Conservation (phyloP, 1,140 invertebrate species). For the Potamilus streckersoni region DNA sequence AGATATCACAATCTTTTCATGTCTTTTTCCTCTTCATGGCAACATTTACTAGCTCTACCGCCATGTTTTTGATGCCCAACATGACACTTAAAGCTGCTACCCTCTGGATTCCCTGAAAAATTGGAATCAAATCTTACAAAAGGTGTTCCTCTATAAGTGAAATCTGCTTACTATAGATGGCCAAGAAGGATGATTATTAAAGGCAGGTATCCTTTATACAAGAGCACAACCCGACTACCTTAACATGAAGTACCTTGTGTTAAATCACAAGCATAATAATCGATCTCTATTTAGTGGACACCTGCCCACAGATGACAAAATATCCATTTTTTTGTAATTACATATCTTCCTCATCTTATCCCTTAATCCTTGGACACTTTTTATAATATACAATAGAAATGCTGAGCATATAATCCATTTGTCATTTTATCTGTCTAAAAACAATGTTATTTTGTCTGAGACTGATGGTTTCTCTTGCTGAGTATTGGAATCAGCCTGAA, state of each 20-base stretch:
- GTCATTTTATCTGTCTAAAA: no score
- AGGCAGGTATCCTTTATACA: background rate
- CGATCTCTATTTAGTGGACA: no score
- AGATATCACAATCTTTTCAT: constrained; percentile 6
- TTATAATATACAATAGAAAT: no score
- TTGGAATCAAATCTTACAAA: constrained; percentile 1
- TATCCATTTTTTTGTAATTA: no score
- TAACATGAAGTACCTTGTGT: background rate
- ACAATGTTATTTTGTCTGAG: no score
- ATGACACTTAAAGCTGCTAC: constrained; percentile 51
- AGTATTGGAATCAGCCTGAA: no score
- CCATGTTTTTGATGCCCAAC: constrained; percentile 46
- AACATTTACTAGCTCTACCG: constrained; percentile 39
- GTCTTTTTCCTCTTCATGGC: constrained; percentile 17
- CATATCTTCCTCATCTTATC: no score
- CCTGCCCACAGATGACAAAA: background rate
- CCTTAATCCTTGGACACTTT: no score
- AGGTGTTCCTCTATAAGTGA: background rate
- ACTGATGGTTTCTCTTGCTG: no score
- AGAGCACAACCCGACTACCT: background rate
- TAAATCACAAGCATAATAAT: background rate
- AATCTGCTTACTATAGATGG: no score
- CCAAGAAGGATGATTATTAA: background rate
- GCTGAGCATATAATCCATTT: no score
- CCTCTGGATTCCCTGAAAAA: constrained; percentile 52